phyloP scores from a whole-genome alignment of 2,888 invertebrate genomes.

The Chloromyia formosa region DNA sequence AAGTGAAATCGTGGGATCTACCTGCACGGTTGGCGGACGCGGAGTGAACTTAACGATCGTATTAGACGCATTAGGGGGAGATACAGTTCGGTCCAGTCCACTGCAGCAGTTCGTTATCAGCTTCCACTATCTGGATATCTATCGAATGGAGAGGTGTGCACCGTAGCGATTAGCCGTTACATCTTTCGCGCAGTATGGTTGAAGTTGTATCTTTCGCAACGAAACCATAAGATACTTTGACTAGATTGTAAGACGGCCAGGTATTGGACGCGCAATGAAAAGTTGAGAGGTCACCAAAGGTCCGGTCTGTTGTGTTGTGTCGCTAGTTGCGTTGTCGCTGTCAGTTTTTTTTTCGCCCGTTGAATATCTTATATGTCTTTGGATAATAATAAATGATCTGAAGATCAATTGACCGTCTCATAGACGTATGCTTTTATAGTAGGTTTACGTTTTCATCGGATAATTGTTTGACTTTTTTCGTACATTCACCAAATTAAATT shows the following conservation, averaged over 20 bases:
- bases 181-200: background rate
- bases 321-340: background rate
- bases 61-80: background rate
- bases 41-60: background rate
- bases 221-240: background rate
- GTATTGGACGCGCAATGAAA: background rate
- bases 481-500: too few relatives aligned
- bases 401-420: too few relatives aligned
- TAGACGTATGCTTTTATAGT: too few relatives aligned
- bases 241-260: background rate
- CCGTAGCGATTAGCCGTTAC: background rate
- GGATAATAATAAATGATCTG: background rate
- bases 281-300: background rate
- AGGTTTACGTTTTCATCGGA: too few relatives aligned
- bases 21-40: background rate
- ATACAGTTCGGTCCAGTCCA: background rate
- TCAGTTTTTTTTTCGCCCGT: background rate
- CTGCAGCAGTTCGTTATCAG: background rate
- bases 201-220: background rate
- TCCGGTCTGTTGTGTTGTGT: background rate
- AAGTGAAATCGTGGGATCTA: constrained; percentile 1
- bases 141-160: background rate
- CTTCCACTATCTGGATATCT: background rate
- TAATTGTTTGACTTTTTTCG: too few relatives aligned
- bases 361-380: background rate